These are phyloP conservation scores for Donacobius atricapilla DNA, from an alignment of 2,113 vertebrate species.

Conservation along the genomic window DNA sequence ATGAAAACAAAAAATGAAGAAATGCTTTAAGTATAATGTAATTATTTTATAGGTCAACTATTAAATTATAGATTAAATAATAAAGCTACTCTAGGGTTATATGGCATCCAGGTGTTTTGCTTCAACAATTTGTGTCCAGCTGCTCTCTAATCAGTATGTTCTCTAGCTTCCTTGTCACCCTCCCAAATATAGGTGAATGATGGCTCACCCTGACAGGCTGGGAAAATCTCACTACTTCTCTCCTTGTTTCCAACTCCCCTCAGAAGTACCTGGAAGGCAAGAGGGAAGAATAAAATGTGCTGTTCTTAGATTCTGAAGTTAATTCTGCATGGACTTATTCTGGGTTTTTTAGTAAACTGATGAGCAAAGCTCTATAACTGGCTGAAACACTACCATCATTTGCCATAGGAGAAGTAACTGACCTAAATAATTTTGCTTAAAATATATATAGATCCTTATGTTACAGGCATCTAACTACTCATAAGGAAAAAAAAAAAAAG, in stretches of 20 bases:
- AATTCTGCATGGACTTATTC: not conserved
- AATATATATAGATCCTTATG: not conserved
- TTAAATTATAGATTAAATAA: constrained; percentile 83
- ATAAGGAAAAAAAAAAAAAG: fast-evolving
- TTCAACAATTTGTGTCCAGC: not conserved
- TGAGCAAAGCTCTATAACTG: not conserved
- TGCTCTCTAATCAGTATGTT: not conserved
- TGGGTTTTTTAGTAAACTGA: not conserved
- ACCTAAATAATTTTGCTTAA: not conserved
- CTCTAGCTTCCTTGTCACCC: not conserved
- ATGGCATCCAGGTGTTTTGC: constrained; percentile 44
- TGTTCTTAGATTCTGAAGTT: not conserved
- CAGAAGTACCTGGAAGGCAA: not conserved
- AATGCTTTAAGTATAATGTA: constrained; percentile 80
- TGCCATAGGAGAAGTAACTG: not conserved
- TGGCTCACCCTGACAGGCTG: not conserved
- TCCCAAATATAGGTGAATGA: not conserved
- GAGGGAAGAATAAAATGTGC: not conserved
- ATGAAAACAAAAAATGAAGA: constrained; percentile 73
- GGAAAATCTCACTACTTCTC: not conserved
- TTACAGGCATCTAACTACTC: not conserved
- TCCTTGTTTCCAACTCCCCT: not conserved
- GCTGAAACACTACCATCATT: not conserved
- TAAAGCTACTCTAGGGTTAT: constrained; percentile 77
- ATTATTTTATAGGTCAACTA: constrained; percentile 81